Conservation (phyloP, 2,888 invertebrate species). For the Cactoblastis cactorum region DNA sequence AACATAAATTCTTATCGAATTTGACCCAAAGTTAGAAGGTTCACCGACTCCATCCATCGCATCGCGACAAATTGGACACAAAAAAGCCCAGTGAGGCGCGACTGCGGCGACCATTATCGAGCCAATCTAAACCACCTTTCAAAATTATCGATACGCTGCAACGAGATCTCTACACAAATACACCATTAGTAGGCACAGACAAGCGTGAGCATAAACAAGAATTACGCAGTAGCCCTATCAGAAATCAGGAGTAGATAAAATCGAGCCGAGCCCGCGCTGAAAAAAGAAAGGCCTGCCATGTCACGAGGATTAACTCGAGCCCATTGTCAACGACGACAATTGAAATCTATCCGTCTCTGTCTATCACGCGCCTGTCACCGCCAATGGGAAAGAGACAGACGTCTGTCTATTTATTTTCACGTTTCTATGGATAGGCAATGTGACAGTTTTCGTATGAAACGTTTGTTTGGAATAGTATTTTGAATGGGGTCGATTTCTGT, state of each 20-base stretch:
- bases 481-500: conserved; percentile 50
- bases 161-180: conserved; percentile 66
- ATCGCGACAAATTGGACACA: conserved; percentile 6
- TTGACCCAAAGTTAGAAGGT: neutral
- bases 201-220: conserved; percentile 55
- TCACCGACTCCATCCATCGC: neutral
- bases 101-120: conserved; percentile 36
- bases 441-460: conserved; percentile 75
- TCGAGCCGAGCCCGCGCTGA: conserved; percentile 31
- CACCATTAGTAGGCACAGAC: conserved; percentile 64
- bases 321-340: conserved; percentile 71
- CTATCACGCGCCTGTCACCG: conserved; percentile 29
- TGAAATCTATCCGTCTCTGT: conserved; percentile 62
- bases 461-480: conserved; percentile 64
- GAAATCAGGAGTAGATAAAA: conserved; percentile 59
- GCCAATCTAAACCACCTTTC: conserved; percentile 45
- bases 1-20: neutral
- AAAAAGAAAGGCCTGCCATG: conserved; percentile 62
- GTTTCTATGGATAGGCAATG: conserved; percentile 67
- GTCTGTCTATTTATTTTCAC: conserved; percentile 66
- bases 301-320: conserved; percentile 68
- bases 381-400: conserved; percentile 46
- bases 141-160: conserved; percentile 53
- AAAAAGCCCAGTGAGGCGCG: conserved; percentile 11
- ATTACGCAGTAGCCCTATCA: conserved; percentile 60